phyloP scores from a whole-genome alignment of 1,140 invertebrate genomes.

The Phymastichus coffea region DNA sequence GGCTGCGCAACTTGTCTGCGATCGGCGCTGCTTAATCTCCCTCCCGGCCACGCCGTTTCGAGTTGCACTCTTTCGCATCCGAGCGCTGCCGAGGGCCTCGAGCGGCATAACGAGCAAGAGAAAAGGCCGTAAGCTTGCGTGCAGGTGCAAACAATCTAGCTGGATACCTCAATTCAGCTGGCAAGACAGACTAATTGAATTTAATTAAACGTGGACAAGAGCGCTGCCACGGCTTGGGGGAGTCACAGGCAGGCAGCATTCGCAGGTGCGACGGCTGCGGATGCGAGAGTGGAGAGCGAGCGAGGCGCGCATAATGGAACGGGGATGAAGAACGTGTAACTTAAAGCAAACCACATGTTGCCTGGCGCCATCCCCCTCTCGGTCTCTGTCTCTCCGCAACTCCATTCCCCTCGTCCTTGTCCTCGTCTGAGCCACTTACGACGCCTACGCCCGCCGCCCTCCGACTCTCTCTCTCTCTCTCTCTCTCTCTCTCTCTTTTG shows the following conservation, averaged over 20 bases:
- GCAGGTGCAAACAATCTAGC: constrained; percentile 21
- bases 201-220: constrained; percentile 19
- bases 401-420: too few species aligned
- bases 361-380: constrained; percentile 28
- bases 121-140: constrained; percentile 32
- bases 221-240: background rate
- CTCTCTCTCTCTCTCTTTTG: constrained; percentile 3
- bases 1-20: too few species aligned
- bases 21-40: too few species aligned
- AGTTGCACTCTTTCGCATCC: too few species aligned
- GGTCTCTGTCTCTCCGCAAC: constrained; percentile 14
- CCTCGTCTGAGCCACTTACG: constrained; percentile 18
- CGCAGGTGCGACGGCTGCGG: background rate
- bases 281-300: background rate
- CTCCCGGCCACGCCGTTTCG: too few species aligned
- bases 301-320: constrained; percentile 13
- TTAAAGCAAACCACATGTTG: constrained; percentile 45
- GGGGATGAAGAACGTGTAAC: constrained; percentile 37
- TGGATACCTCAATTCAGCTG: background rate
- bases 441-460: constrained; percentile 12
- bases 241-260: background rate
- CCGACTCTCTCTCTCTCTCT: constrained; percentile 17
- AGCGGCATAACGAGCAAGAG: too few species aligned
- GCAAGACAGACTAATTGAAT: constrained; percentile 14
- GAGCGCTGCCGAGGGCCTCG: too few species aligned